Evolutionary conservation across 1,140 invertebrate genomes (phyloP), one percentile per base, ranked within the genome.

Genomic region (Phthorimaea operculella): DNA sequence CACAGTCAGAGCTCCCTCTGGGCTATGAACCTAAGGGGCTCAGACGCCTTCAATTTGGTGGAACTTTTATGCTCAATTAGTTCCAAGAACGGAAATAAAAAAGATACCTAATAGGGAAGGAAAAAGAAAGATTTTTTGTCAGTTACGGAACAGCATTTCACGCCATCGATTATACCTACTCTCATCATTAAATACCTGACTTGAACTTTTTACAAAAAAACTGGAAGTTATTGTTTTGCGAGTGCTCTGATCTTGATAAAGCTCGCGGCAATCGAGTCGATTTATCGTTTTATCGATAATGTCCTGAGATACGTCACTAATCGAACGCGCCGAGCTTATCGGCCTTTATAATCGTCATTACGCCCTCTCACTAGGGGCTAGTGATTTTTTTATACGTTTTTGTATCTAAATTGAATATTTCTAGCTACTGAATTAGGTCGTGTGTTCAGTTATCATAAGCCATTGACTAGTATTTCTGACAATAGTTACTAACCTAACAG

Each of bases 281-380:
- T 78, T 62, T 72, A 77, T 70, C 64, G 69, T 63, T 78, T 62
- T 72, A 77, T 82, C 79, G 79, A 80, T 79, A 80, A 75, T 57
- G 71, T 66, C 62, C 34, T 15, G 52, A 47, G 70, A 63, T 68
- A 76, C 72, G 72, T 79, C 79, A 76, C 79, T 83, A 83, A 72
- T 74, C 71, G 69, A 66, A 66, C 58, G 58, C 64, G 60, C 59
- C 54, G 68, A 60, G 59, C 72, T 83, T 83, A 83, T 82, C 79
- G 68, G 58, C 63, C 63, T 72, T 71, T 72, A 75, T 70, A 63
- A 79, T 79, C 74, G 64, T 74, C 72, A 78, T 76, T 72, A 74
- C 58, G 51, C 60, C 54, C 57, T 47, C 44, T 47, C 56, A 63
- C 57, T 69, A 69, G 66, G 59, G 57, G 45, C 47, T 60, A 63